Evolutionary conservation across 1,140 invertebrate species (phyloP), one percentile per base, ranked within the genome.

Genomic region (Anastrepha obliqua): DNA sequence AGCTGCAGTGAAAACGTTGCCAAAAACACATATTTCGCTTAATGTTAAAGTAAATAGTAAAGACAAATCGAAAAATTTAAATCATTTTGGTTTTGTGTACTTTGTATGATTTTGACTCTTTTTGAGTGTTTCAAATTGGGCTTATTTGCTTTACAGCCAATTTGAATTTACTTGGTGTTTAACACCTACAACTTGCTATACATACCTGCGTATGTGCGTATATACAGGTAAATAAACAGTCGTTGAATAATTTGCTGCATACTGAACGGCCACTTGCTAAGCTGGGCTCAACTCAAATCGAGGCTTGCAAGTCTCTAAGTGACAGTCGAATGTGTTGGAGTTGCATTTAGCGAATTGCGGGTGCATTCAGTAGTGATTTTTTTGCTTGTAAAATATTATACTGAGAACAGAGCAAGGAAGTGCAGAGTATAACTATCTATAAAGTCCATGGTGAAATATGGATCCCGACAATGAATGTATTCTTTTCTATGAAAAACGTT

Each of bases 401-500:
- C 8, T 81, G 5, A 2, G 74, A n/a, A 55, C n/a, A 11, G 9
- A 55, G 44, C 7, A n/a, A 51, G n/a, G 8, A 78, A 78, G 42
- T 42, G 3, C 29, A 70, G 11, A 55, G 51, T 55, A 2, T 55
- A 29, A 29, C 29, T 29, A 29, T 55, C 11, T 8, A 42, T 11
- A n/a, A n/a, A 70, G 2, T 39, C 2, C 60, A n/a, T 62, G 65
- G 29, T 70, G 42, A 55, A 7, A 60, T 4, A 88, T 88, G 88
- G 88, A 88, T 65, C 88, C 88, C 8, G 78, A 87, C 29, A 88
- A 88, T 64, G 88, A 88, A 47, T 65, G 60, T 0, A 87, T 88
- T 20, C 65, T 88, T 13, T 88, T 88, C 39, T 88, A 88, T 86
- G 86, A 88, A 47, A 87, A 88, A 74, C 87, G 42, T 3, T 88